Evolutionary conservation across 2,797 vertebrate genomes (phyloP).

Genomic region (Synanceia verrucosa): DNA sequence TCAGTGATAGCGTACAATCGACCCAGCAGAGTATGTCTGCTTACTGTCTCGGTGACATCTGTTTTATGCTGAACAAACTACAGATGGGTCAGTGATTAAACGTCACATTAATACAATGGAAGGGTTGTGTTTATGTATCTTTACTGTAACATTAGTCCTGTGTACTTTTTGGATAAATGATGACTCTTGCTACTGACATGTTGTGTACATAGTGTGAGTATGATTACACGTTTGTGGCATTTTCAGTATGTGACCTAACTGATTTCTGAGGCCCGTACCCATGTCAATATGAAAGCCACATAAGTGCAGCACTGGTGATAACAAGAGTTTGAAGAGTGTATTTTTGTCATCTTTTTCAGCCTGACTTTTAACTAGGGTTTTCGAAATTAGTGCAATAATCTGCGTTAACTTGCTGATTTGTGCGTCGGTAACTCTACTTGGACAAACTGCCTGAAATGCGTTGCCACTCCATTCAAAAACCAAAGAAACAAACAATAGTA

Average conservation of each 20-base stretch:
- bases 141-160: constrained; percentile 15
- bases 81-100: constrained; percentile 41
- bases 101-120: constrained; percentile 5
- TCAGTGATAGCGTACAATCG: constrained; percentile 39
- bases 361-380: too few species aligned
- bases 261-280: neutral
- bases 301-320: neutral
- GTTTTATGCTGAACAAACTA: constrained; percentile 45
- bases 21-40: constrained; percentile 50
- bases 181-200: constrained; percentile 15
- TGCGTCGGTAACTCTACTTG: too few species aligned
- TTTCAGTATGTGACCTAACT: constrained; percentile 17
- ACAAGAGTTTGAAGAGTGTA: neutral
- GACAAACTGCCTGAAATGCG: too few species aligned
- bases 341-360: neutral
- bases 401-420: too few species aligned
- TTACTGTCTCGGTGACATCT: constrained; percentile 65
- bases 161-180: constrained; percentile 26
- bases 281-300: neutral
- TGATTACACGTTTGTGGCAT: constrained; percentile 22
- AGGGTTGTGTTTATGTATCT: constrained; percentile 45
- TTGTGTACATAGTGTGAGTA: constrained; percentile 21
- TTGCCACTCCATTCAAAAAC: too few species aligned
- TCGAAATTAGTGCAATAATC: too few species aligned
- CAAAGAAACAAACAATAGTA: too few species aligned